Evolutionary conservation across 1,140 invertebrate species (phyloP), one percentile per base, ranked within the genome.

Genomic region (Eciton burchellii): DNA sequence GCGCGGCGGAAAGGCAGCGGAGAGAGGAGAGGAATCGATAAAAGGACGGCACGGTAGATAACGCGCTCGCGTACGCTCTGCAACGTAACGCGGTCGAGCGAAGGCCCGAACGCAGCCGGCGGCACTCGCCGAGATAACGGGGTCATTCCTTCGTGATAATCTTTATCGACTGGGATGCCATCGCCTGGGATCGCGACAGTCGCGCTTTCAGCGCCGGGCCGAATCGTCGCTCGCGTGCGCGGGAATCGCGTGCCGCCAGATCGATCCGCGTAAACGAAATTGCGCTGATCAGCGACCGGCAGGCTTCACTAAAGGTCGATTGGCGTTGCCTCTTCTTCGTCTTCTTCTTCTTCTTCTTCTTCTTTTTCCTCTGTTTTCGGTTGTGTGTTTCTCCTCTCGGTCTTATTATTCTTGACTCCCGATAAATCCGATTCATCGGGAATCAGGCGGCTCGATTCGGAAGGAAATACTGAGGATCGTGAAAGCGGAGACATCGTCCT

Each of bases 101-200:
- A n/a, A n/a, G n/a, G 2, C 52, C 49, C 65, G 73, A 68, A 66
- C 24, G 73, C 35, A 57, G 52, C 62, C 21, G 11, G 35, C 45
- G 54, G 35, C 2, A 6, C 35, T 35, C 29, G 19, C 24, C 26
- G 24, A 83, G 88, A 89, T 88, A 89, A 85, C 59, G 77, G 72
- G 73, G 85, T 84, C 76, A 89, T 82, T 89, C 81, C 35, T 88
- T 68, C 21, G 62, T 43, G 88, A 89, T 89, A 89, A 88, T 84
- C 76, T 68, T 89, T 89, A 89, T 89, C 88, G 83, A 83, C 85
- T 52, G 74, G 56, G 70, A 89, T 83, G 74, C 62, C 57, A 70
- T 62, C 24, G 57, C 65, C 70, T 79, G 74, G n/a, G 24, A 66
- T 63, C 9, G 49, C 12, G 14, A 12, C 71, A 74, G 77, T 83